Conservation (phyloP, 1,140 invertebrate species). For the Harpegnathos saltator region DNA sequence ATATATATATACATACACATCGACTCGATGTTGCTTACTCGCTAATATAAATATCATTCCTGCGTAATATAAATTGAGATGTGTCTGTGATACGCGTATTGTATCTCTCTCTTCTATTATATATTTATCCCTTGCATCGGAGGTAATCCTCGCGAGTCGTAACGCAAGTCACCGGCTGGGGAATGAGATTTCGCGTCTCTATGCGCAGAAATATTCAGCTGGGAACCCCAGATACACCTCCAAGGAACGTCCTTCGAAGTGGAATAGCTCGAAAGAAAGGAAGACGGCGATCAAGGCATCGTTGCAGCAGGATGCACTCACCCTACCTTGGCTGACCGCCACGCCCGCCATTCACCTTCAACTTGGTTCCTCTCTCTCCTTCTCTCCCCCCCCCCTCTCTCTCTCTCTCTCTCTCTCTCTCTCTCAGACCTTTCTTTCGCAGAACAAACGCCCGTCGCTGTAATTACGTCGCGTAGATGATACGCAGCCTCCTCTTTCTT, state of each 20-base stretch:
- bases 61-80: no score
- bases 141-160: conserved; percentile 3
- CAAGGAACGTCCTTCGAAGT: conserved; percentile 57
- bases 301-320: conserved; percentile 80
- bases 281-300: conserved; percentile 77
- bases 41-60: no score
- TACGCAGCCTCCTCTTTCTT: background rate
- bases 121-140: background rate
- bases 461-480: conserved; percentile 35
- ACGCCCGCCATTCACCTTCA: conserved; percentile 84
- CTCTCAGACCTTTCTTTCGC: conserved; percentile 48
- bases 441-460: conserved; percentile 49
- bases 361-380: conserved; percentile 74
- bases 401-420: conserved; percentile 9
- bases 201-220: conserved; percentile 35
- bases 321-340: conserved; percentile 73
- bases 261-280: conserved; percentile 67
- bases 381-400: conserved; percentile 27
- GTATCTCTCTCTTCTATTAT: no score
- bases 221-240: conserved; percentile 41
- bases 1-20: no score
- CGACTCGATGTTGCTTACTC: no score
- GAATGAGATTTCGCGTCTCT: conserved; percentile 1
- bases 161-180: background rate
- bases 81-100: no score